Evolutionary conservation across 2,888 invertebrate species (phyloP).

Genomic region (Leucophenga montana): DNA sequence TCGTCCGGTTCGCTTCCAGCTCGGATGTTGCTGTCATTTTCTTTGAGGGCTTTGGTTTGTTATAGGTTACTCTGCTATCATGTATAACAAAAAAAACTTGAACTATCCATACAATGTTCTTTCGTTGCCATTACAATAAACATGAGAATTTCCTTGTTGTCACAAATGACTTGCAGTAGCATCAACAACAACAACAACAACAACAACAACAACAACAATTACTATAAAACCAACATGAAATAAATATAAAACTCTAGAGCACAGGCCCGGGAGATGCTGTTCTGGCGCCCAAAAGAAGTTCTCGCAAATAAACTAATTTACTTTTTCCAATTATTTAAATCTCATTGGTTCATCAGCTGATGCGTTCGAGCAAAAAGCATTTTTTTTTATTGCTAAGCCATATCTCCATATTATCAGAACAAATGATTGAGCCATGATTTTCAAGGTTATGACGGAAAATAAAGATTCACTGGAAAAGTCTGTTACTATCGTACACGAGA

Average conservation of each 20-base stretch:
- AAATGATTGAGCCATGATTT: too few species aligned
- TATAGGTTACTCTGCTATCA: neutral
- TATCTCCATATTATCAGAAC: too few species aligned
- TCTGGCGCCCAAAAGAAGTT: too few species aligned
- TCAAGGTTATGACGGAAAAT: too few species aligned
- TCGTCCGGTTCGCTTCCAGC: neutral
- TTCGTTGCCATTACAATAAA: slow-evolving; percentile 21
- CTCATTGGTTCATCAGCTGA: too few species aligned
- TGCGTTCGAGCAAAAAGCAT: too few species aligned
- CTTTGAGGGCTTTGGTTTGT: slow-evolving; percentile 2
- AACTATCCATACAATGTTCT: neutral
- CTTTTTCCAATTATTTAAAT: too few species aligned
- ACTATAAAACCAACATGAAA: neutral
- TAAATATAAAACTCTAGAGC: neutral
- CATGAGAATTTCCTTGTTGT: slow-evolving; percentile 60
- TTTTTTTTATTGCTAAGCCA: too few species aligned
- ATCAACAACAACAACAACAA: neutral
- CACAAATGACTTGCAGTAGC: slow-evolving; percentile 48
- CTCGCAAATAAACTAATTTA: too few species aligned
- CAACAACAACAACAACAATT: slow-evolving; percentile 21
- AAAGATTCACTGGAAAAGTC: too few species aligned
- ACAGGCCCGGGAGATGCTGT: too few species aligned
- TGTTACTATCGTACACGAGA: too few species aligned
- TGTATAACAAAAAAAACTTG: neutral
- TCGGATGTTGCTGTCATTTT: slow-evolving; percentile 14